Conservation (phyloP, 2,113 vertebrate species). For the Neogale vison region DNA sequence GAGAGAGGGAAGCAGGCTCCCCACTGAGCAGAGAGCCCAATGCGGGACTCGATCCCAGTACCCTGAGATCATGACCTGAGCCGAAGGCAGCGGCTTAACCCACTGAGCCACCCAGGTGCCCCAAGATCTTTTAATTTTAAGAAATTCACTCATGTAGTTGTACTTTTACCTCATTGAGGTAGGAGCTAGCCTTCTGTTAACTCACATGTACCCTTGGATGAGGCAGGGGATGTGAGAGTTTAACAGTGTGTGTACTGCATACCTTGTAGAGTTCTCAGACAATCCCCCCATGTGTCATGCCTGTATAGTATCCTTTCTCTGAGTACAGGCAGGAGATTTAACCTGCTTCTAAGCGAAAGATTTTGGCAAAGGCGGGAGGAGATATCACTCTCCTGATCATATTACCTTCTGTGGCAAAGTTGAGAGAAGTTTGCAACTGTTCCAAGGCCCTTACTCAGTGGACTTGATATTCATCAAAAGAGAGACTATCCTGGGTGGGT, state of each 20-base stretch:
- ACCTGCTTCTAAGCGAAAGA: not conserved
- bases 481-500: not conserved
- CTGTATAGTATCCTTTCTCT: not conserved
- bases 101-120: too few species aligned
- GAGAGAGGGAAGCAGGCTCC: too few species aligned
- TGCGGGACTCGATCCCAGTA: too few species aligned
- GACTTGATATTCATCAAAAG: not conserved
- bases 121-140: not conserved
- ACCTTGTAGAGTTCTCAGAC: not conserved
- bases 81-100: too few species aligned
- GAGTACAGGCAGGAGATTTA: not conserved
- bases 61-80: too few species aligned
- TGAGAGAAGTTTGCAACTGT: not conserved
- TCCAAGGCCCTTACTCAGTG: not conserved
- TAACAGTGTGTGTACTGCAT: not conserved
- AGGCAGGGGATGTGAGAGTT: not conserved
- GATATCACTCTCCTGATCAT: not conserved
- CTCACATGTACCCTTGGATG: too few species aligned
- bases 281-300: accelerated
- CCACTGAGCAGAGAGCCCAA: too few species aligned
- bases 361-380: not conserved
- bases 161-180: not conserved
- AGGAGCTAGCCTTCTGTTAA: not conserved
- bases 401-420: not conserved
- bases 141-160: not conserved